Evolutionary conservation across 2,113 vertebrate genomes (phyloP).

Genomic region (Sylvilagus bachmani): DNA sequence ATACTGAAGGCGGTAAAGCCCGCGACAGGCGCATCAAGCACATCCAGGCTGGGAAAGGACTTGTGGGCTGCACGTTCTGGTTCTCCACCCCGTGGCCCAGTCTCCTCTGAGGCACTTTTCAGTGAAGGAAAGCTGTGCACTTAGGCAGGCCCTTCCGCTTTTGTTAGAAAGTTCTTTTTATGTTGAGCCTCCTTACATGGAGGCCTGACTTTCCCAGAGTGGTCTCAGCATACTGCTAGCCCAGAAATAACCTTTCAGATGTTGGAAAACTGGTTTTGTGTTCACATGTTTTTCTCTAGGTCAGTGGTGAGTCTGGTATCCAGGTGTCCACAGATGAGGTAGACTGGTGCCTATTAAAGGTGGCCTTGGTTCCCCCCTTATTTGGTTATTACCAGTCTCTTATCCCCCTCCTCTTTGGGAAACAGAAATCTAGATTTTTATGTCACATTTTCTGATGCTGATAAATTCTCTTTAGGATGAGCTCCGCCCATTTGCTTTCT

Average conservation of each 20-base stretch:
- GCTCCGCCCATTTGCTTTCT: not conserved
- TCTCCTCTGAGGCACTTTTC: slow-evolving; percentile 19
- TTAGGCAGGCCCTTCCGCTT: not conserved
- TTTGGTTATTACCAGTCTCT: not conserved
- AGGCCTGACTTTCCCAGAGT: not conserved
- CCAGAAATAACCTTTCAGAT: not conserved
- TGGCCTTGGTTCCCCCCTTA: not conserved
- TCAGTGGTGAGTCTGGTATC: not conserved
- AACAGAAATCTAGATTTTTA: not conserved
- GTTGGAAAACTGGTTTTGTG: not conserved
- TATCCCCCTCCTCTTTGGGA: not conserved
- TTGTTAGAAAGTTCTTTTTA: slow-evolving; percentile 10
- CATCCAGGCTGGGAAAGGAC: not conserved
- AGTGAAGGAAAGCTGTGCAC: not conserved
- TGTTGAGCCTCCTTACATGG: not conserved
- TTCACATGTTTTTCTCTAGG: not conserved
- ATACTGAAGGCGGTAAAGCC: not conserved
- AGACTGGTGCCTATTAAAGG: not conserved
- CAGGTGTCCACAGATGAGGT: not conserved
- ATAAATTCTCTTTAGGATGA: not conserved
- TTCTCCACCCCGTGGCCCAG: not conserved
- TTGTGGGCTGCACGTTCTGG: not conserved
- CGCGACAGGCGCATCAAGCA: not conserved
- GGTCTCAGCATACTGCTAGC: not conserved
- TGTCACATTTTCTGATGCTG: slow-evolving; percentile 28